Base-by-base conservation (phyloP, 2,797 vertebrate species). In the Pachyuromys duprasi region DNA sequence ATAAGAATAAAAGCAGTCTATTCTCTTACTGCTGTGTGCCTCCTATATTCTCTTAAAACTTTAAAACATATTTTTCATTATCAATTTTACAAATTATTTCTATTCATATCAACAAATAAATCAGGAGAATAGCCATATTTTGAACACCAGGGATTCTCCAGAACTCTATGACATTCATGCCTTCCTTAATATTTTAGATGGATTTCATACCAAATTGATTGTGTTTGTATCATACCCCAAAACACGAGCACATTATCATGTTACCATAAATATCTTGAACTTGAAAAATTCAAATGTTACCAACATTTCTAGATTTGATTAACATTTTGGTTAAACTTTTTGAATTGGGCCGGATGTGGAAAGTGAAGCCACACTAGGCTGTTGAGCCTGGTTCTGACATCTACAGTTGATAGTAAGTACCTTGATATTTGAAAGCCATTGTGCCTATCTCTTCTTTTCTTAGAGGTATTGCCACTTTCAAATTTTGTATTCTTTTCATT, bases 1-100 rank as follows among this genome's bases (percentile, higher is more conserved):
- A 55, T 74, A 92, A 86, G 89, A 90, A 89, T 80, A 95, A 96
- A 96, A 96, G 86, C 33, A 92, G 36, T 62, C 26, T 88, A 70
- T 89, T 88, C 7, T 28, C n/a, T 70, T 78, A 82, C 12, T 90
- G 90, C 26, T 72, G 31, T 14, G 53, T 75, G 12, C 15, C 9
- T 2, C 1, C 39, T 79, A 65, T 28, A 86, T 84, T 75, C 17
- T 94, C 83, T 70, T 70, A 91, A 95, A 45, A 72, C 8, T 86
- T 57, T 65, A 94, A 88, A 65, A 49, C 26, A 87, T 67, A 39
- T 88, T 96, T 90, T 86, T 93, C 94, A 75, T 39, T 57, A 63
- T 81, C 28, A 86, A 78, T 89, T 87, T 81, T 89, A 89, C 78
- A 89, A 91, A 70, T 87, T 57, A 89, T 76, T 95, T 24, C 18